Base-by-base conservation (phyloP, 64 coral and sea anemone species). In the Montipora sp. region DNA sequence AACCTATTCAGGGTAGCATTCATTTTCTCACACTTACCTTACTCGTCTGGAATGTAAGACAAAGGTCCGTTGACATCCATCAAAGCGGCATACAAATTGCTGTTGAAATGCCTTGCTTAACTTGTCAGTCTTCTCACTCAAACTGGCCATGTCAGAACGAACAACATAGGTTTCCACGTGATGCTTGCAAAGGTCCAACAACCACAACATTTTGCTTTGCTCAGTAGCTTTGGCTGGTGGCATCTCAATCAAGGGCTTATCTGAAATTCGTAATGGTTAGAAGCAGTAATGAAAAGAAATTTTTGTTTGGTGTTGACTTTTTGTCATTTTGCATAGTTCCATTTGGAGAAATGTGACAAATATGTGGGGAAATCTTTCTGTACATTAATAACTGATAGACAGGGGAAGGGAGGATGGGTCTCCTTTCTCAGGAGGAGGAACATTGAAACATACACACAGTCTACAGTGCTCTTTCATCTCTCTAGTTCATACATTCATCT, bases 11-110 rank as follows among this genome's bases (percentile, higher is more conserved):
- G 59, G 59, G 59, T 63, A 63, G 59, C 59, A 63, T 63, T 63
- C 8, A 36, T 88, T 75, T 74, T 51, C 50, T 88, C 48, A n/a
- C 46, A 77, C 87, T 74, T 12, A 88, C 87, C 69, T 47, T 10
- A 88, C 73, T 88, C 87, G 74, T 88, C 87, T 88, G 51, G 87
- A 88, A 51, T 88, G 87, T 48, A 88, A 57, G 16, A 51, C 73
- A 73, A 74, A 88, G 1, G 87, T 75, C 73, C 51, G 75, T 69
- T 88, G 24, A 73, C 87, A 88, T 21, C 24, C 70, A 23, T 88
- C 71, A 75, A 44, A 51, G 2, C 87, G 73, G 72, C 87, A 88
- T 14, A 55, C 10, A 70, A 88, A 88, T 8, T 57, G 51, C 18
- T 77, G 51, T 88, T 75, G 19, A n/a, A 22, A 16, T 57, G 27